Evolutionary conservation across 2,888 invertebrate species (phyloP), one percentile per base, ranked within the genome.

Genomic region (Lordiphosa fenestrarum): DNA sequence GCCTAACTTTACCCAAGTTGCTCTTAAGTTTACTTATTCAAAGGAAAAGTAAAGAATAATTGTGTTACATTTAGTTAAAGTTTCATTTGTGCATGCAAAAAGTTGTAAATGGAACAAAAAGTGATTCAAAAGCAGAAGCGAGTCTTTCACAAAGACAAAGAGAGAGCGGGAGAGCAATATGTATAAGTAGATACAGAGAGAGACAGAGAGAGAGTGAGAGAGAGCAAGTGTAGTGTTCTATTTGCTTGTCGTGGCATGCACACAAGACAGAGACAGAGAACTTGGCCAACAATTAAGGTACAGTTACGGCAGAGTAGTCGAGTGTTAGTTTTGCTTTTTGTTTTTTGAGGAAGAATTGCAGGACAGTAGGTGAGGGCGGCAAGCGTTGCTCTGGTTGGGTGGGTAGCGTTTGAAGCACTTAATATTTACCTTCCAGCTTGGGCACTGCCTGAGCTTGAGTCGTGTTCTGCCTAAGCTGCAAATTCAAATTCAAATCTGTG

Each of bases 401-500:
- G 35, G 37, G 39, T 37, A 37, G 37, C 33, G 40, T 61, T 52
- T 44, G 63, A 59, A 60, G 33, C 61, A 56, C 56, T 65, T 56
- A 25, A 57, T 71, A 85, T 64, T 86, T 87, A 86, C 85, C 85
- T 86, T 80, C 84, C 40, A 68, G 10, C 51, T 70, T 71, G 6
- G 73, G 72, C 53, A 67, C 68, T 52, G 42, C 25, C 12, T 12
- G 30, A 0, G 44, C 44, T 12, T 30, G 30, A 40, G 66, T 71
- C 44, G 82, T 72, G 55, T 73, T 85, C 66, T 71, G 84, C 10
- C 84, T 63, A 61, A 77, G 71, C 81, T 80, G 80, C 81, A 80
- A 85, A 85, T 85, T 80, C 71, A 80, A 85, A 80, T 80, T 80
- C 81, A 80, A 80, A 83, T 80, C 85, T 75, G 84, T 81, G 69